These are phyloP conservation scores for Hyposoter dolosus DNA, from an alignment of 2,888 invertebrate species.

Conservation along the genomic window DNA sequence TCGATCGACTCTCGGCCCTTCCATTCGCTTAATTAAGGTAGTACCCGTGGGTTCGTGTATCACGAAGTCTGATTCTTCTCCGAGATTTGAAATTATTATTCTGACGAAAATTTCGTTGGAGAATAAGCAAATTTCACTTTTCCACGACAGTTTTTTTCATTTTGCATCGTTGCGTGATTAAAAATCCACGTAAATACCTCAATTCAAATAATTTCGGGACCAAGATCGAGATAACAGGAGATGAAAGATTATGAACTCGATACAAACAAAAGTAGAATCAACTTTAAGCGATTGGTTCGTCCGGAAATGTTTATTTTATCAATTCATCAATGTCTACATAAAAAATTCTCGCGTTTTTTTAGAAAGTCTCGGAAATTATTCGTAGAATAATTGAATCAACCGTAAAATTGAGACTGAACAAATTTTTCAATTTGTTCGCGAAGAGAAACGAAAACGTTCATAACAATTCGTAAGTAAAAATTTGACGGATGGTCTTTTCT, in stretches of 20 bases:
- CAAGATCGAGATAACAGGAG: not conserved
- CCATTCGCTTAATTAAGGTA: not conserved
- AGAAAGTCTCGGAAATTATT: not conserved
- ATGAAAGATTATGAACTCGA: not conserved
- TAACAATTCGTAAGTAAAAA: too few relatives aligned
- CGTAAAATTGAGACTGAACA: not conserved
- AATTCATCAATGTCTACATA: not conserved
- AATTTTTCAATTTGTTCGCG: not conserved
- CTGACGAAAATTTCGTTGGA: not conserved
- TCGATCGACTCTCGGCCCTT: not conserved
- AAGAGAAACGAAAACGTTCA: too few relatives aligned
- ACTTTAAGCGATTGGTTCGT: conserved; percentile 3
- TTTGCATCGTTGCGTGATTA: not conserved
- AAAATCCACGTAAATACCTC: not conserved
- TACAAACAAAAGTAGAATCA: not conserved
- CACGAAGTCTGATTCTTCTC: not conserved
- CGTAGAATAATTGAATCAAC: not conserved
- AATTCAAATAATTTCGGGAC: not conserved
- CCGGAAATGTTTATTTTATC: conserved; percentile 2
- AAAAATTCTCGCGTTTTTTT: not conserved
- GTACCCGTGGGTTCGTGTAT: not conserved
- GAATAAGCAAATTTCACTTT: not conserved
- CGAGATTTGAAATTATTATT: not conserved
- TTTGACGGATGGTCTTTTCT: not conserved
- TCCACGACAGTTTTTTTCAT: too few relatives aligned